Evolutionary conservation across 2,113 vertebrate genomes (phyloP).

Genomic region (Mormyrus lacerda): DNA sequence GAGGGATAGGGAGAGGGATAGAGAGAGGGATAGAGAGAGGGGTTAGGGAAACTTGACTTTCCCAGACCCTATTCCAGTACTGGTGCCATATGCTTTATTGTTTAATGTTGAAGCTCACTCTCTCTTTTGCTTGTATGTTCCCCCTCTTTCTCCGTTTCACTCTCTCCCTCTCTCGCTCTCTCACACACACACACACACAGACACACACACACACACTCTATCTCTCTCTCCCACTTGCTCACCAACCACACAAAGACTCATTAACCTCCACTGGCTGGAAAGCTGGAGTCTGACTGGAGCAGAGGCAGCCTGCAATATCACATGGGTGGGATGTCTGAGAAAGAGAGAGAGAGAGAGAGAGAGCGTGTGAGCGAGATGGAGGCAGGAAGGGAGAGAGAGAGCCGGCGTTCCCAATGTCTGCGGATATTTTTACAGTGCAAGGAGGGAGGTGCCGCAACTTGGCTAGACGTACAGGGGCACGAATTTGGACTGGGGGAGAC

Average conservation of each 20-base stretch:
- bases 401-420: constrained; percentile 80
- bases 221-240: constrained; percentile 17
- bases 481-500: background rate
- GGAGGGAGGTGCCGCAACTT: background rate
- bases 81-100: constrained; percentile 86
- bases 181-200: background rate
- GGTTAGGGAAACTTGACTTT: constrained; percentile 53
- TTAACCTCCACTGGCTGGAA: constrained; percentile 74
- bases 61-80: constrained; percentile 73
- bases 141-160: constrained; percentile 49
- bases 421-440: constrained; percentile 80
- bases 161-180: constrained; percentile 7
- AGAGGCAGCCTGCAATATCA: constrained; percentile 83
- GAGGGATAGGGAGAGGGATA: constrained; percentile 18
- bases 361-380: background rate
- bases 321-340: constrained; percentile 84
- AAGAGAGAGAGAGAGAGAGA: constrained; percentile 34
- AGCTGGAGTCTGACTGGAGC: constrained; percentile 72
- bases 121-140: constrained; percentile 36
- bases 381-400: background rate
- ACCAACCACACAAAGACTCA: constrained; percentile 90
- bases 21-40: too few relatives aligned
- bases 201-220: background rate
- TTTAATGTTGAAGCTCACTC: constrained; percentile 74
- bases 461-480: background rate